A percentile compares a stretch with the other conserved stretches of the same genome.
These are phyloP conservation scores for Enteromius argenteus DNA, from an alignment of 2,797 vertebrate genomes.

Conservation along the genomic window DNA sequence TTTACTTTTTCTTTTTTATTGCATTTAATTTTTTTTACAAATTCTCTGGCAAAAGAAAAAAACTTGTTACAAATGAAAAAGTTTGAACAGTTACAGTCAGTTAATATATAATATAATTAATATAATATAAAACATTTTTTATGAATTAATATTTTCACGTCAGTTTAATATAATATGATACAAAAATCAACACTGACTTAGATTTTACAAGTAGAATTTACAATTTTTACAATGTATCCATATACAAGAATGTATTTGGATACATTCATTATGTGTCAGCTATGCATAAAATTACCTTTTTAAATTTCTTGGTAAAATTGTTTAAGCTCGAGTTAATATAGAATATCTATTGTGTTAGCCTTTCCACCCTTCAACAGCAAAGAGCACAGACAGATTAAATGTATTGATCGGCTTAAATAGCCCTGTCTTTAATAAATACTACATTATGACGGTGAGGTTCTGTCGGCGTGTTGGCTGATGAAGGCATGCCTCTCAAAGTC, in stretches of 20 bases:
- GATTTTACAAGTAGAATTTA: neutral
- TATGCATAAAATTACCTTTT: conserved; percentile 39
- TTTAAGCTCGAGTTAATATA: conserved; percentile 80
- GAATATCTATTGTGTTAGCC: conserved; percentile 77
- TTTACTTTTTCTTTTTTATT: neutral
- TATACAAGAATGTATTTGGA: neutral
- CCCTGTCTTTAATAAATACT: conserved; percentile 82
- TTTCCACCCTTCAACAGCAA: conserved; percentile 76
- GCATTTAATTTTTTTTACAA: neutral
- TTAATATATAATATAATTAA: too few relatives aligned
- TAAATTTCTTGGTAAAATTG: conserved; percentile 80
- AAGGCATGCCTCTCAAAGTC: conserved; percentile 74
- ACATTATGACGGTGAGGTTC: conserved; percentile 79
- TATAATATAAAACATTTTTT: neutral
- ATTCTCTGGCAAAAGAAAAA: neutral
- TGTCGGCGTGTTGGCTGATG: conserved; percentile 80
- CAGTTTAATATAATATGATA: neutral
- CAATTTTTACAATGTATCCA: too few relatives aligned
- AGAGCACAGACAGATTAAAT: conserved; percentile 74
- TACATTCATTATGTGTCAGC: neutral
- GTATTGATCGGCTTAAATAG: conserved; percentile 81
- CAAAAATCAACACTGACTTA: neutral
- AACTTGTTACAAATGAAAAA: neutral
- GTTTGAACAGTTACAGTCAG: neutral
- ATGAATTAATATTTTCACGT: neutral